These are phyloP conservation scores for Bradypus variegatus DNA, from an alignment of 2,797 vertebrate species.

Conservation along the genomic window DNA sequence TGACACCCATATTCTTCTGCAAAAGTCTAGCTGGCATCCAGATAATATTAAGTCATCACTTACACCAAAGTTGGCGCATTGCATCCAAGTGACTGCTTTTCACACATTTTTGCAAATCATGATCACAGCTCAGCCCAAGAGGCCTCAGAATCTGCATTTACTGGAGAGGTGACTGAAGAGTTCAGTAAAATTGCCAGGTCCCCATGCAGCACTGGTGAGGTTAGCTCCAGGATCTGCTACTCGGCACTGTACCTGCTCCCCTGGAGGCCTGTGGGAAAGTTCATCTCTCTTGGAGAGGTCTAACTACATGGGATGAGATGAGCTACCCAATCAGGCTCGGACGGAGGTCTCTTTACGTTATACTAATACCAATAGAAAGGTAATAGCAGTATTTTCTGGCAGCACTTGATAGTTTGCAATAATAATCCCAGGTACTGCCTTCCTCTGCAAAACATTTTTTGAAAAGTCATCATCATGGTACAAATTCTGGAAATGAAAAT, in stretches of 20 bases:
- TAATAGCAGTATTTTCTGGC: neutral
- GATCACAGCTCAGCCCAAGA: neutral
- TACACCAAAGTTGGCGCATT: too few relatives aligned
- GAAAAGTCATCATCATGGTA: neutral
- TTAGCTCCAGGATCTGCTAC: neutral
- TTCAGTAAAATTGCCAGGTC: neutral
- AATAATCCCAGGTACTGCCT: neutral
- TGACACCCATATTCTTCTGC: neutral
- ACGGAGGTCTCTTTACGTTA: accelerated
- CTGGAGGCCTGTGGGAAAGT: neutral
- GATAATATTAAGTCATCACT: neutral
- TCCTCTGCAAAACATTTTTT: neutral
- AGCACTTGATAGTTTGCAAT: too few relatives aligned
- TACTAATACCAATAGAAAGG: accelerated
- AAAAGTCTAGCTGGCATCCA: neutral
- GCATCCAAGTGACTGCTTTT: neutral
- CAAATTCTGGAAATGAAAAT: neutral
- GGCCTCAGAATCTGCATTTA: neutral
- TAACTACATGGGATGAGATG: accelerated
- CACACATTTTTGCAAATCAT: neutral
- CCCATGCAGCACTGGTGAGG: neutral
- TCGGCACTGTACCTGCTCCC: accelerated
- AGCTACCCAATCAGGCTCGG: neutral
- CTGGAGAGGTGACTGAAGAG: neutral
- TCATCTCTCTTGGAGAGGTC: accelerated